Base-by-base conservation (phyloP, 2,113 vertebrate species). In the Patagioenas fasciata region DNA sequence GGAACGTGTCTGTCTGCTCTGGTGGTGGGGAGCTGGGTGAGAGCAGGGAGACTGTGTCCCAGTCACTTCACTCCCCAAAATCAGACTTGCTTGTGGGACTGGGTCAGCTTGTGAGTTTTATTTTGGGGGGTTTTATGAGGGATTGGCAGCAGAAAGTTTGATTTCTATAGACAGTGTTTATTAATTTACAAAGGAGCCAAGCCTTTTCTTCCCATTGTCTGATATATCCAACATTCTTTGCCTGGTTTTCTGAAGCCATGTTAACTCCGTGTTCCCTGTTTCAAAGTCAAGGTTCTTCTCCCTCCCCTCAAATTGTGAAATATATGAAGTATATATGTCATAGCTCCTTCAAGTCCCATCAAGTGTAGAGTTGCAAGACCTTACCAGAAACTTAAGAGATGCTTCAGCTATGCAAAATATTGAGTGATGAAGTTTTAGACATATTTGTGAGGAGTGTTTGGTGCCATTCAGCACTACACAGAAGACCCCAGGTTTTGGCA, bases 371-470 rank as follows among this genome's bases (percentile, higher is more conserved):
- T 44, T 79, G 29, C 25, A 65, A 53, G 20, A 17, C 44, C 9
- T 65, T 50, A 10, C 7, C 6, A 19, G 78, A 69, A 85, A 65
- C 54, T 21, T 4, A 44, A 44, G 25, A 15, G 31, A n/a, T 71
- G 40, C 53, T 94, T 51, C 58, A 82, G 53, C 66, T 56, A 0
- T 51, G 48, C 28, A 48, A 29, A 15, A 8, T 28, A 9, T 1
- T 20, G 36, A 18, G 15, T 58, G 80, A 20, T 70, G 74, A 66
- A 26, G 24, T 34, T 69, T 28, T 28, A 36, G 40, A 5, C 8
- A 0, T 25, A 3, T 53, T 62, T 66, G 32, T 58, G 53, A 38
- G 56, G 47, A n/a, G 47, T 0, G 2, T 42, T 72, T 48, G 83
- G 28, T 71, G 42, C 75, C 10, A 0, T 58, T 61, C n/a, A 65